phyloP scores from a whole-genome alignment of 2,888 invertebrate species.

The Electrophaes corylata region DNA sequence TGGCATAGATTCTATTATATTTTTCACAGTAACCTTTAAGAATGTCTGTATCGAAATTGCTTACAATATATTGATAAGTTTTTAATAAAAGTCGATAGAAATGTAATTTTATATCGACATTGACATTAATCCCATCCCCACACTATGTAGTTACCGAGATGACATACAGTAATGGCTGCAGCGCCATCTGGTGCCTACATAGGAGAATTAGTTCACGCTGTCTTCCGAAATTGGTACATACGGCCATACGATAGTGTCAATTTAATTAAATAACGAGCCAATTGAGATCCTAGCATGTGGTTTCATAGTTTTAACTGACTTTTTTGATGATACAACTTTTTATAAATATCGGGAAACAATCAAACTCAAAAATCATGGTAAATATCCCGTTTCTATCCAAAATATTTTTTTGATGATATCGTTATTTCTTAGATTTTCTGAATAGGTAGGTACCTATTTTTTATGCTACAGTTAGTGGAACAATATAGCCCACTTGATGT shows the following conservation, averaged over 20 bases:
- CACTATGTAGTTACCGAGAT: slow-evolving; percentile 64
- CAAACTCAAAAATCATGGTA: too few species aligned
- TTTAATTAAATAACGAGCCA: slow-evolving; percentile 36
- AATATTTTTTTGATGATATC: too few species aligned
- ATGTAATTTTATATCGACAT: slow-evolving; percentile 42
- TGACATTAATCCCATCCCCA: slow-evolving; percentile 35
- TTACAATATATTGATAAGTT: too few species aligned
- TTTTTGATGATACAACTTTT: neutral
- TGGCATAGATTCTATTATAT: too few species aligned
- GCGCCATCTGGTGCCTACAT: slow-evolving; percentile 71
- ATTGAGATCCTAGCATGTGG: slow-evolving; percentile 22
- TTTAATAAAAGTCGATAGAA: neutral
- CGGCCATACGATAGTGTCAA: slow-evolving; percentile 21
- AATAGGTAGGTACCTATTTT: too few species aligned
- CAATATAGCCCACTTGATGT: too few species aligned
- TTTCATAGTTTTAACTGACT: slow-evolving; percentile 13
- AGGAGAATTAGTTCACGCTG: slow-evolving; percentile 66
- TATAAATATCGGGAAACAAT: too few species aligned
- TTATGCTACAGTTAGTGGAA: too few species aligned
- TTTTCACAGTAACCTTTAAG: too few species aligned
- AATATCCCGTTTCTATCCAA: too few species aligned
- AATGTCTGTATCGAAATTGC: too few species aligned
- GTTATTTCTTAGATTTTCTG: too few species aligned
- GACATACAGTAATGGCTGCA: slow-evolving; percentile 79
- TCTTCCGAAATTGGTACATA: slow-evolving; percentile 52